Base-by-base conservation (phyloP, 2,888 invertebrate genomes). In the Cordilura impudica region DNA sequence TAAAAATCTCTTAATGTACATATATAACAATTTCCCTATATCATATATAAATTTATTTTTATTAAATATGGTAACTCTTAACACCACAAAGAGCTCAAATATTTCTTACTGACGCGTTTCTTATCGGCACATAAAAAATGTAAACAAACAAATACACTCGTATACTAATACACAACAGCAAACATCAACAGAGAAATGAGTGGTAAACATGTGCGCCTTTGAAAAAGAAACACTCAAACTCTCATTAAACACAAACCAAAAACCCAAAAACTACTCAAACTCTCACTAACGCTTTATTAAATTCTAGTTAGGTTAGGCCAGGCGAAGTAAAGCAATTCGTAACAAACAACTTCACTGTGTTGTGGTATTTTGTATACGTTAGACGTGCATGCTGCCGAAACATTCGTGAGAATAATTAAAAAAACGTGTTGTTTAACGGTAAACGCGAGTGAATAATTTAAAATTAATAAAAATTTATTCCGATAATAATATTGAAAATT, bases 271-370 rank as follows among this genome's bases (percentile, higher is more conserved):
- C 19, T 31, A 72, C 77, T 71, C 71, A 71, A 58, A 77, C 77
- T 69, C 72, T 73, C 72, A 69, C 63, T 73, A 58, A 73, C 56
- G 65, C 26, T 65, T 47, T 73, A 56, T 26, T 49, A 49, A 65
- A 56, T 65, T 58, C 49, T 63, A 61, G 53, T 71, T 61, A 31
- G 53, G 53, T 53, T 54, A 21, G 71, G 43, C 21, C 61, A 16
- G 29, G 31, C 29, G 29, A 31, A 49, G 23, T 61, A 60, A 53
- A 51, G 31, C 45, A 53, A 72, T 54, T 21, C 21, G 12, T 63
- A 63, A 35, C 21, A 23, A 43, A 58, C n/a, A 69, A 69, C 72
- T 69, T 73, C 69, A 78, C 43, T 78, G 63, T 72, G 72, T 73
- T 69, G 63, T 67, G 56, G 51, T 51, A 69, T 73, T 69, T 73